These are phyloP conservation scores for Apostichopus japonicus DNA, from an alignment of 35 echinoderm and acorn worm species.

Conservation along the genomic window DNA sequence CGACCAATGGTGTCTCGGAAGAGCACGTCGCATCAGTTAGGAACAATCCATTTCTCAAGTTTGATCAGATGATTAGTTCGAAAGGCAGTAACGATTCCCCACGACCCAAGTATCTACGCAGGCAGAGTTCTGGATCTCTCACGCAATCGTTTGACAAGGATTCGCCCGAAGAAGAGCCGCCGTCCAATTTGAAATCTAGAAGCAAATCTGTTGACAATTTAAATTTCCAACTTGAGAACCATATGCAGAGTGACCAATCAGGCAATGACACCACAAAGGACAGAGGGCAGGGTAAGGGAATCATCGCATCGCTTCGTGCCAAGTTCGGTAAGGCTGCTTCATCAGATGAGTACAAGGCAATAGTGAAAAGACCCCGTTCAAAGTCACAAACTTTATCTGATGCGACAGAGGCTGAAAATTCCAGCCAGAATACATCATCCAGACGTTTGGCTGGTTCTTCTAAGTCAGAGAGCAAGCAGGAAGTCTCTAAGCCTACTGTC, in stretches of 20 bases:
- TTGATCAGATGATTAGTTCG: constrained; percentile 53
- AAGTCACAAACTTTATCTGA: constrained; percentile 22
- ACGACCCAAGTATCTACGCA: neutral
- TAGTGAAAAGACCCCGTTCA: constrained; percentile 26
- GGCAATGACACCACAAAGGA: neutral
- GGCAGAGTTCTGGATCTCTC: constrained; percentile 15
- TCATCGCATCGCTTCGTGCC: constrained; percentile 22
- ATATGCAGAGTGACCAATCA: neutral
- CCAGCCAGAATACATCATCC: neutral
- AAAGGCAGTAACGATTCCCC: neutral
- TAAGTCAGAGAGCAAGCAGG: neutral
- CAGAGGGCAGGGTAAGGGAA: constrained; percentile 10
- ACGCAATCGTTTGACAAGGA: neutral
- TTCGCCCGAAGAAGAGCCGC: neutral
- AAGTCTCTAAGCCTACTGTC: neutral
- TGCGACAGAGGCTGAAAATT: constrained; percentile 7
- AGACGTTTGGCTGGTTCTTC: neutral
- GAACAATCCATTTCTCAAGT: constrained; percentile 81
- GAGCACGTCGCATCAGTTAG: constrained; percentile 81
- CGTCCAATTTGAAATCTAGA: constrained; percentile 8
- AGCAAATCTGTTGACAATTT: constrained; percentile 58
- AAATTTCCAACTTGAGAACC: constrained; percentile 16
- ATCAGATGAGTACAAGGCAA: constrained; percentile 26
- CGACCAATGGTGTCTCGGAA: constrained; percentile 74
- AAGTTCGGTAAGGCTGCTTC: constrained; percentile 52